Conservation (phyloP, 2,797 vertebrate species). For the Acrossocheilus wenchowensis region DNA sequence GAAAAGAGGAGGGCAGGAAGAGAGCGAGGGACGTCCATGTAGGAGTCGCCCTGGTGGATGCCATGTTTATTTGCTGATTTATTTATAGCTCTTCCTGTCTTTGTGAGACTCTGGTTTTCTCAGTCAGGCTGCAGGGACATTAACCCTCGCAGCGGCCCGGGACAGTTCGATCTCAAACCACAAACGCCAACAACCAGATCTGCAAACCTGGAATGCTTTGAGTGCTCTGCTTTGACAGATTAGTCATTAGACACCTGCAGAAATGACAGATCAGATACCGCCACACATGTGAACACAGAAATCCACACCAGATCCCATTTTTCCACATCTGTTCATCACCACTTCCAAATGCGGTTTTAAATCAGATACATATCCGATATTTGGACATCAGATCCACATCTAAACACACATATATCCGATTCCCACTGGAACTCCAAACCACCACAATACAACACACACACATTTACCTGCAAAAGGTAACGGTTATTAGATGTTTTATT, state of each 20-base stretch:
- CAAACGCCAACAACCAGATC: not conserved
- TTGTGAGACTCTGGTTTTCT: constrained; percentile 72
- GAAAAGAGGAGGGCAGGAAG: constrained; percentile 33
- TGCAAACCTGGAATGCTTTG: not conserved
- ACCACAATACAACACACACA: not conserved
- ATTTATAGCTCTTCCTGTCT: constrained; percentile 81
- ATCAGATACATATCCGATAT: not conserved
- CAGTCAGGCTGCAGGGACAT: constrained; percentile 8
- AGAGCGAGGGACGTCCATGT: constrained; percentile 34
- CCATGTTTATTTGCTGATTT: constrained; percentile 73
- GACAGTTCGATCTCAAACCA: not conserved
- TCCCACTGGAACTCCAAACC: not conserved
- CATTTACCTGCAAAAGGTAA: not conserved
- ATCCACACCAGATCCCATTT: not conserved
- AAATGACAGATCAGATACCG: not conserved
- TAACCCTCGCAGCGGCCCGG: constrained; percentile 4
- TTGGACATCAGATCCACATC: not conserved
- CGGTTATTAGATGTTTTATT: not conserved
- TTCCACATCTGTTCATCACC: not conserved
- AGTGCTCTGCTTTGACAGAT: too few species aligned
- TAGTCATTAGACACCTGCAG: not conserved
- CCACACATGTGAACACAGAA: not conserved
- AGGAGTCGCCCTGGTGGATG: constrained; percentile 43
- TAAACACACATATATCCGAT: too few species aligned
- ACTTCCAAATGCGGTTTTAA: not conserved